Evolutionary conservation across 2,113 vertebrate genomes (phyloP).

Genomic region (Xiphorhynchus elegans): DNA sequence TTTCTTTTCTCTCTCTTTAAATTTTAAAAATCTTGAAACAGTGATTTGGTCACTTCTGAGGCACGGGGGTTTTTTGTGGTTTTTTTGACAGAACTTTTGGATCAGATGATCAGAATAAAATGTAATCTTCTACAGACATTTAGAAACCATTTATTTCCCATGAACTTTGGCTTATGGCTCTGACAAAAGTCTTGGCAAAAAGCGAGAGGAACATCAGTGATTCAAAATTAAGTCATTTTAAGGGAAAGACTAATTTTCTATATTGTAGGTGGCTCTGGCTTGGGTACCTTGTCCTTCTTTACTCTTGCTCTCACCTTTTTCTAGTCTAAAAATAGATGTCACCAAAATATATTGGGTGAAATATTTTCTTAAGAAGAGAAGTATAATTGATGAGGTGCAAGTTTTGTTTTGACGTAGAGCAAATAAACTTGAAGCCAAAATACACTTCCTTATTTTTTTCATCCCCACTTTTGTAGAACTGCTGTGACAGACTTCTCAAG

Average conservation of each 20-base stretch:
- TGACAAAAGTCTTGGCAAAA: background rate
- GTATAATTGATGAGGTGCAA: background rate
- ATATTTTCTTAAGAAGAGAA: background rate
- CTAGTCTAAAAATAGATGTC: background rate
- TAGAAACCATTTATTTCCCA: background rate
- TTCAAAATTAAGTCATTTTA: background rate
- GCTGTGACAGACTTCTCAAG: background rate
- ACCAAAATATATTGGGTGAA: background rate
- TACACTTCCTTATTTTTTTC: background rate
- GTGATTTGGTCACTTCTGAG: background rate
- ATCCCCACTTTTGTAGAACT: background rate
- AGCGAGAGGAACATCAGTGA: background rate
- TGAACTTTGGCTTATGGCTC: background rate
- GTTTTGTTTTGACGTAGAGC: background rate
- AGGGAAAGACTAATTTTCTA: background rate
- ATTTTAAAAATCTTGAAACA: background rate
- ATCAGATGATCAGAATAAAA: conserved; percentile 1
- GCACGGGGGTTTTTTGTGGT: background rate
- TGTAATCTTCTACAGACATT: background rate
- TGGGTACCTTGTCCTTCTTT: background rate
- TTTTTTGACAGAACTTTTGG: conserved; percentile 16
- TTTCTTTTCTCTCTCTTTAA: background rate
- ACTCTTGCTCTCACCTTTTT: background rate
- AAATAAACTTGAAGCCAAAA: background rate
- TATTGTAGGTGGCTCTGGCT: background rate